phyloP scores from a whole-genome alignment of 2,888 invertebrate genomes.

The Oxyscelio sp. region DNA sequence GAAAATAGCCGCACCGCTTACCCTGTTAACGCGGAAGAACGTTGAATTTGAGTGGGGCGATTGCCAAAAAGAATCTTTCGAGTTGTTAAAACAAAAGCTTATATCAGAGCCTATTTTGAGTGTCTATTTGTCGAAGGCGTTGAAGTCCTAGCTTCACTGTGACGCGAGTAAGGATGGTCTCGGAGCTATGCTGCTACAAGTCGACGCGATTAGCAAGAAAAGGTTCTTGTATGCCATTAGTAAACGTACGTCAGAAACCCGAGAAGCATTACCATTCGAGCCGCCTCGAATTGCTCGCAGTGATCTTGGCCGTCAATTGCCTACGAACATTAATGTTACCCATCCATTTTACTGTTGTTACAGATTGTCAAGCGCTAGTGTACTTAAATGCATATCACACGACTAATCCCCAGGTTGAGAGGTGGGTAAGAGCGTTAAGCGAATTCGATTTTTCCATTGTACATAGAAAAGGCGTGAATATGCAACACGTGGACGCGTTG shows the following conservation, averaged over 20 bases:
- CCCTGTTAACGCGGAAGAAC: no score
- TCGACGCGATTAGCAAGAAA: constrained; percentile 59
- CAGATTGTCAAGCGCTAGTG: constrained; percentile 70
- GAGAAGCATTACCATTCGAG: constrained; percentile 77
- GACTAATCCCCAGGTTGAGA: constrained; percentile 73
- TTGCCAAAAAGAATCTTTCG: no score
- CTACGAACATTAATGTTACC: neutral
- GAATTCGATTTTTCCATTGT: constrained; percentile 60
- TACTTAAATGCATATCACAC: constrained; percentile 75
- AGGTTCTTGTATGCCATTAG: constrained; percentile 76
- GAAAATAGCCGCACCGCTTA: no score
- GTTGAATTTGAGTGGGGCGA: no score
- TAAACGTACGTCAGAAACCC: no score
- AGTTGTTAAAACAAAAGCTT: neutral
- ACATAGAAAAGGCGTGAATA: constrained; percentile 32
- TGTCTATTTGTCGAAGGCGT: neutral
- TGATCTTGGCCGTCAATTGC: neutral
- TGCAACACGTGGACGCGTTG: constrained; percentile 55
- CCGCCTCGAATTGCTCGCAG: constrained; percentile 24
- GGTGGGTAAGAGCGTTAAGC: constrained; percentile 60
- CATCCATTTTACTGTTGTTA: constrained; percentile 70
- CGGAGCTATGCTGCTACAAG: constrained; percentile 59
- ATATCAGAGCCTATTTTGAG: neutral
- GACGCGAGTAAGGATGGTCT: constrained; percentile 29
- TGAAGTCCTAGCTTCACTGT: constrained; percentile 10